Base-by-base conservation (phyloP, 1,140 invertebrate genomes). In the Dinoponera quadriceps region DNA sequence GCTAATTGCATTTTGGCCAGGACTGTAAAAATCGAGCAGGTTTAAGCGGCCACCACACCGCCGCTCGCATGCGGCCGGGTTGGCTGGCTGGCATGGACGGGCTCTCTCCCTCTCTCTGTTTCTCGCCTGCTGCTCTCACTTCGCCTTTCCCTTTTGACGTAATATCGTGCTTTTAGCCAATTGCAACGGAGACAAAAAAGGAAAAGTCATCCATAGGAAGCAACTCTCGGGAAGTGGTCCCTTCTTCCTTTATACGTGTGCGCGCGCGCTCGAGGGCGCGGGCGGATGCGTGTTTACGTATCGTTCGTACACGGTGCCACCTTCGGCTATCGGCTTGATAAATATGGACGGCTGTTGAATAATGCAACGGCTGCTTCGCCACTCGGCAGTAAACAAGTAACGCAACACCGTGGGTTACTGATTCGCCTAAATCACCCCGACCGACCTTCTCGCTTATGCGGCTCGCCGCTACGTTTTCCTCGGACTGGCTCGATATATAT, bases 271-370 rank as follows among this genome's bases (percentile, higher is more conserved):
- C 29, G 25, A n/a, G 25, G 22, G 20, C 48, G 73, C 69, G 65
- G 33, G 77, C 25, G 29, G 22, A 29, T 55, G 57, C 60, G 85
- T 73, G 80, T 86, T 83, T 49, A 54, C 72, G 38, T 71, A 85
- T 85, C 66, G 77, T 60, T 59, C 73, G 83, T 82, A 60, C 71
- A 55, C 16, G 85, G 18, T 75, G 81, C 83, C 75, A 80, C 86
- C 57, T 83, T 51, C 60, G 89, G 85, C 89, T 91, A 93, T 93
- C 92, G 90, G 85, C 88, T 91, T 93, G 93, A 93, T 93, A 93
- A 93, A 93, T 93, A 93, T 89, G 89, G 90, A 68, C 80, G 85
- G 78, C 78, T 84, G 87, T 91, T 93, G 92, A 93, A 93, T 93
- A 92, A 93, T 93, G 90, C 90, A 93, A 83, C 83, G 86, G 71